Conservation (phyloP, 2,797 vertebrate species). For the Heliangelus exortis region DNA sequence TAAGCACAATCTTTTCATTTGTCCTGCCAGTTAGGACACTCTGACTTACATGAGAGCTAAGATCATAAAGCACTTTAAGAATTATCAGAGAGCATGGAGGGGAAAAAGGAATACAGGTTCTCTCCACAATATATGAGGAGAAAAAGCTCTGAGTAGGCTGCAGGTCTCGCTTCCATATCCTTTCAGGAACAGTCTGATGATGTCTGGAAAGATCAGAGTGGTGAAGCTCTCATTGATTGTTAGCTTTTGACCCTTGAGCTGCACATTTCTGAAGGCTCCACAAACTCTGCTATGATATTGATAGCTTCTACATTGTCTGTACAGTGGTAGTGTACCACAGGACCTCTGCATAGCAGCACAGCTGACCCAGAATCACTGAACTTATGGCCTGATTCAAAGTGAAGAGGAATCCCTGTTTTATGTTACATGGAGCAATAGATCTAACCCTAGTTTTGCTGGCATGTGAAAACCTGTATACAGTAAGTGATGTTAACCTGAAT, state of each 20-base stretch:
- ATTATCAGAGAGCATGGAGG: background rate
- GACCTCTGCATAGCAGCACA: background rate
- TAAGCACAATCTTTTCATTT: background rate
- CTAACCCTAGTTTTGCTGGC: background rate
- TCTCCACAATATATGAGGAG: background rate
- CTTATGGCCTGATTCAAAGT: background rate
- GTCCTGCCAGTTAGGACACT: background rate
- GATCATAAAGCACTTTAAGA: background rate
- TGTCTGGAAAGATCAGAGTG: background rate
- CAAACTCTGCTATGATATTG: background rate
- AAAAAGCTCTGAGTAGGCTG: background rate
- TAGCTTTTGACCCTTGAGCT: background rate
- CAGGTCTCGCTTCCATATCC: background rate
- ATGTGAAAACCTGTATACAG: background rate
- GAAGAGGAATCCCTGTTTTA: background rate
- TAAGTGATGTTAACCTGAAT: conserved; percentile 20
- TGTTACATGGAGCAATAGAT: background rate
- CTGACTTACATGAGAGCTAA: background rate
- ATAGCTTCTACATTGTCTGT: background rate
- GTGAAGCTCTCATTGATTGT: background rate
- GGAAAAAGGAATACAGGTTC: background rate
- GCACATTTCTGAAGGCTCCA: background rate
- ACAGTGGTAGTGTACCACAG: background rate
- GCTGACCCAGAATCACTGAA: background rate
- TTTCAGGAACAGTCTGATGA: background rate